Base-by-base conservation (phyloP, 2,797 vertebrate species). In the Etheostoma perlongum region DNA sequence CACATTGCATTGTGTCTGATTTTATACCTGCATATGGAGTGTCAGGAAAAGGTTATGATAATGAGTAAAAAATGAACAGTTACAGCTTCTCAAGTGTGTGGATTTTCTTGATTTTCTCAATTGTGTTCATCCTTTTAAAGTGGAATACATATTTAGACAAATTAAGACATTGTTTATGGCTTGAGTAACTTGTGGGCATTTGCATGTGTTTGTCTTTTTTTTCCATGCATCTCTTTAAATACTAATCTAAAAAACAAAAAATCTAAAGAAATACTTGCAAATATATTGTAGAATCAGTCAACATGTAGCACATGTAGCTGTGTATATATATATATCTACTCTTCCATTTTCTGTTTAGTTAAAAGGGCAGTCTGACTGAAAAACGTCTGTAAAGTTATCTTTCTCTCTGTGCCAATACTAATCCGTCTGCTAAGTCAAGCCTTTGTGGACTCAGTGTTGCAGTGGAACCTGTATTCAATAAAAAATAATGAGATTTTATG, bases 401-500 rank as follows among this genome's bases (percentile, higher is more conserved):
- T 67, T 52, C 65, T 75, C 73, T 66, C 69, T 14, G 53, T 71
- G 84, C 88, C 85, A 82, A 21, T 52, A 72, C 74, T 82, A 88
- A 87, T 88, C 83, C 13, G 27, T 65, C 61, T 42, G 73, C 74
- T 79, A 25, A 76, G 67, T 30, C 25, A 4, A 54, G 59, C 63
- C 79, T 85, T 90, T 81, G 79, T 86, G 66, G 84, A 67, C 62
- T 48, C 81, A 0, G 65, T 15, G 80, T 62, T 88, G 44, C 87
- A 85, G 72, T 87, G 82, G 87, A 93, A 91, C 87, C 90, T 91
- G 89, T 62, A 8, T 88, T 91, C 88, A 94, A 93, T 93, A 92
- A 93, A 92, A 93, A 93, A 91, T 94, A 95, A 95, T 93, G 92
- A 95, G 91, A 92, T 92, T 93, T 93, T 90, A 93, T 92, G 78